Base-by-base conservation (phyloP, 1,140 invertebrate species). In the Hycleus cichorii region DNA sequence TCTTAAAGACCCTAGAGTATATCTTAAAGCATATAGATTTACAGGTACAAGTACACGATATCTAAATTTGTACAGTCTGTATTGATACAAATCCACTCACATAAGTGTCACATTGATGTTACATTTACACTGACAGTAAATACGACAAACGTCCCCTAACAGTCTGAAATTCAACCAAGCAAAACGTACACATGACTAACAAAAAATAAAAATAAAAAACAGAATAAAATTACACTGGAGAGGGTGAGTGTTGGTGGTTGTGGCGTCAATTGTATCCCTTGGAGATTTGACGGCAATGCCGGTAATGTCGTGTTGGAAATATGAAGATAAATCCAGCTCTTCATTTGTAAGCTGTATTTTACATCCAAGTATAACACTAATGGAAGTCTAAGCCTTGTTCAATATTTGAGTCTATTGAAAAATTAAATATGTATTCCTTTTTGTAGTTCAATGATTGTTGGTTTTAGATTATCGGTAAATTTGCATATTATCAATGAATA, bases 321-420 rank as follows among this genome's bases (percentile, higher is more conserved):
- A 53, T 53, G 51, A 53, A 53, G 51, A 53, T 53, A 53, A 53
- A 53, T 53, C 51, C 51, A 11, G 51, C 39, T 53, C 40, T 45
- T 53, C 51, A 53, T 53, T 53, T 53, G 51, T 46, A 53, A 53
- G 51, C 51, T 27, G 6, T 18, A 40, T 42, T 53, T 53, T 53
- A 32, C 50, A 53, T 53, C 51, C 42, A 46, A 32, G 43, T 53
- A 12, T 27, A 32, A 45, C 51, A 25, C 43, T 53, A 53, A 53
- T 53, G 51, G 51, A 53, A 53, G 43, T 38, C 18, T 45, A 53
- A 53, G 43, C 43, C 43, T 3, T 45, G 51, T 45, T 10, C 48
- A 39, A 49, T 39, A 38, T 49, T 49, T 49, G 51, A 38, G 38
- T 39, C 51, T 45, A 53, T 53, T 32, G 51, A 53, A 53, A 32